phyloP scores from a whole-genome alignment of 2,888 invertebrate species.

The Mesorhabditis spiculigera region DNA sequence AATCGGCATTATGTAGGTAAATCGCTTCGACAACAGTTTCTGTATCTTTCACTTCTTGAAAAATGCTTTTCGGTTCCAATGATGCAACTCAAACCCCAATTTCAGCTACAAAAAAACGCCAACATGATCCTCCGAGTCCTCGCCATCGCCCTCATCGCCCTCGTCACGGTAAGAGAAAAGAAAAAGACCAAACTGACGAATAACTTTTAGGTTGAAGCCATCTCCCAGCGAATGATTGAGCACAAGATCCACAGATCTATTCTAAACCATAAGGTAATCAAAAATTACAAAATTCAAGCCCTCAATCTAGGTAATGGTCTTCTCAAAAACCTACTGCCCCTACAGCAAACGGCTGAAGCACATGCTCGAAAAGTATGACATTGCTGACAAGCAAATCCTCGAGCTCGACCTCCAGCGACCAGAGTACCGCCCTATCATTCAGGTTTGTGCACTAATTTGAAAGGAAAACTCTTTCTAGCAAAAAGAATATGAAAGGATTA shows the following conservation, averaged over 20 bases:
- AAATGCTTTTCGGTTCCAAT: too few species aligned
- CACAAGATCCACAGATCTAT: neutral
- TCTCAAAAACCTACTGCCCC: slow-evolving; percentile 49
- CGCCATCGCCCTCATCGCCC: too few species aligned
- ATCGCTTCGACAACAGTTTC: too few species aligned
- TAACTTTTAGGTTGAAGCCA: neutral
- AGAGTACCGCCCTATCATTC: slow-evolving; percentile 1
- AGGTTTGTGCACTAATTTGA: neutral
- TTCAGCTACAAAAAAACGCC: too few species aligned
- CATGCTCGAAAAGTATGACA: slow-evolving; percentile 35
- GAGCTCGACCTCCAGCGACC: slow-evolving; percentile 30
- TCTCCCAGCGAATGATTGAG: slow-evolving; percentile 1
- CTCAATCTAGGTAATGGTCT: slow-evolving; percentile 41
- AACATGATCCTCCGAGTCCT: too few species aligned
- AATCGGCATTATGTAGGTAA: too few species aligned
- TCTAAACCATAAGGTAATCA: neutral
- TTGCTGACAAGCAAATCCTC: slow-evolving; percentile 41
- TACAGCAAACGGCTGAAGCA: slow-evolving; percentile 39
- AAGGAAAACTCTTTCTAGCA: neutral
- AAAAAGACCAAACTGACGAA: neutral
- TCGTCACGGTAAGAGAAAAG: too few species aligned
- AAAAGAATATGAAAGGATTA: neutral
- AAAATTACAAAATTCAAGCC: neutral
- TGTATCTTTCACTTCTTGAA: too few species aligned
- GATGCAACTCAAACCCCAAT: too few species aligned